Percentiles rank a stretch among this genome's conserved stretches.
These are phyloP conservation scores for Cylas formicarius DNA, from an alignment of 1,140 invertebrate genomes.

Conservation along the genomic window DNA sequence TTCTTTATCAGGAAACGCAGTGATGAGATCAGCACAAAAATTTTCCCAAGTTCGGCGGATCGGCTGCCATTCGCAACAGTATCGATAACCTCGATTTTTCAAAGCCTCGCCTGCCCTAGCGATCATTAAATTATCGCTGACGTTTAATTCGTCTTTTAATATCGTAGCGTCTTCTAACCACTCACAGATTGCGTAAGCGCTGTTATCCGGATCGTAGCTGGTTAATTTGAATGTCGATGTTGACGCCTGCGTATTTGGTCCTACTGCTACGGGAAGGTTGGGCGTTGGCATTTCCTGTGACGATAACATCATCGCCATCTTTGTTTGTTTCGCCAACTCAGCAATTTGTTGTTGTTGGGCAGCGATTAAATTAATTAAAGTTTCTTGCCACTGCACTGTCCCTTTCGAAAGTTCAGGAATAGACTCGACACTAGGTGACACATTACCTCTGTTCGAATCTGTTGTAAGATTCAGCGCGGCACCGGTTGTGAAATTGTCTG, in stretches of 20 bases:
- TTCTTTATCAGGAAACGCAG: constrained; percentile 23
- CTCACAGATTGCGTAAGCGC: constrained; percentile 10
- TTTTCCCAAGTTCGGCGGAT: constrained; percentile 19
- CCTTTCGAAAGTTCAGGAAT: too few relatives aligned
- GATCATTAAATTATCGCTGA: constrained; percentile 19
- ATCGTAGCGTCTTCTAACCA: constrained; percentile 14
- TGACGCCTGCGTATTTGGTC: constrained; percentile 1
- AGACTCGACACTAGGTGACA: too few relatives aligned
- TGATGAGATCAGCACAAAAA: constrained; percentile 8
- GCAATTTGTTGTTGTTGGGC: constrained; percentile 7
- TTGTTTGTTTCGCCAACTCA: constrained; percentile 3
- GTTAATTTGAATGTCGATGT: constrained; percentile 10
- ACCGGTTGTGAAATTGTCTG: too few relatives aligned
- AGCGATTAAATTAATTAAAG: constrained; percentile 25
- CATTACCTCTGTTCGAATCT: too few relatives aligned
- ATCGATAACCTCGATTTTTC: constrained; percentile 14
- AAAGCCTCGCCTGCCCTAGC: constrained; percentile 19
- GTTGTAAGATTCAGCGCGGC: too few relatives aligned
- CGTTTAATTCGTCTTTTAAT: constrained; percentile 11
- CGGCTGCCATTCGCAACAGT: constrained; percentile 21
- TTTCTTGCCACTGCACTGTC: constrained; percentile 27
- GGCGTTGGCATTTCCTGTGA: too few relatives aligned
- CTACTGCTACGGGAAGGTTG: background rate
- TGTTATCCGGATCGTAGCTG: constrained; percentile 1
- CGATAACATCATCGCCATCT: background rate